Evolutionary conservation across 2,888 invertebrate species (phyloP).

Genomic region (Andrena camellia): DNA sequence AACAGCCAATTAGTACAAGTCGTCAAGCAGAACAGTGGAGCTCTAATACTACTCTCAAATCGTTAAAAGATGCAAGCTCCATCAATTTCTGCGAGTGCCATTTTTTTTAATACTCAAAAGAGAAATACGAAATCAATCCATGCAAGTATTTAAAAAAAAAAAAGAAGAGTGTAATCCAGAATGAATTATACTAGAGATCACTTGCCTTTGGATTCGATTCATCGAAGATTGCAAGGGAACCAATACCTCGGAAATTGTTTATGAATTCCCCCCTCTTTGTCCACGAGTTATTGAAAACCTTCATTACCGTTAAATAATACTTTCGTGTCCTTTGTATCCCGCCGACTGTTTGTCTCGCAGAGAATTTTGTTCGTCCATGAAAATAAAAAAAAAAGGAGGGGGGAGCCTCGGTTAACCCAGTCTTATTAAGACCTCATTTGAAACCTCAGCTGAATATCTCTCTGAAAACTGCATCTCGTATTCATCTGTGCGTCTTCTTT

Average conservation of each 20-base stretch:
- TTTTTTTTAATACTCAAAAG: not conserved
- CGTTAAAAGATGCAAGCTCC: not conserved
- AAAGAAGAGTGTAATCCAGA: not conserved
- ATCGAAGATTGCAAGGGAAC: not conserved
- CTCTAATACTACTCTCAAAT: constrained; percentile 33
- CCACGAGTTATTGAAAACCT: constrained; percentile 9
- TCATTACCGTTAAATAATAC: constrained; percentile 8
- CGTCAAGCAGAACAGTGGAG: constrained; percentile 23
- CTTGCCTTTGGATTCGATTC: not conserved
- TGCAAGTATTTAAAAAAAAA: not conserved
- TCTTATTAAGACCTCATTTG: constrained; percentile 30
- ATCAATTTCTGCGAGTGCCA: not conserved
- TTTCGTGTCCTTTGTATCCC: not conserved
- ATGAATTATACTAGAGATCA: not conserved
- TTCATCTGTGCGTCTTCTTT: not conserved
- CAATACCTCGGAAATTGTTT: not conserved
- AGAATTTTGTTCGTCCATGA: constrained; percentile 11
- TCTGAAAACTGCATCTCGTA: not conserved
- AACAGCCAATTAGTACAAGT: constrained; percentile 39
- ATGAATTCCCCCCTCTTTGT: not conserved
- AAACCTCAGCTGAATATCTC: constrained; percentile 20
- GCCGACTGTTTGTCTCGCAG: constrained; percentile 1
- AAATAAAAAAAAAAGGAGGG: not conserved
- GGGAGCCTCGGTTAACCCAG: constrained; percentile 16
- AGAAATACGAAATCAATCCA: not conserved